A percentile compares a stretch with the other conserved stretches of the same genome.
These are phyloP conservation scores for Sinotaia quadrata DNA, from an alignment of 2,888 invertebrate species.

Conservation along the genomic window DNA sequence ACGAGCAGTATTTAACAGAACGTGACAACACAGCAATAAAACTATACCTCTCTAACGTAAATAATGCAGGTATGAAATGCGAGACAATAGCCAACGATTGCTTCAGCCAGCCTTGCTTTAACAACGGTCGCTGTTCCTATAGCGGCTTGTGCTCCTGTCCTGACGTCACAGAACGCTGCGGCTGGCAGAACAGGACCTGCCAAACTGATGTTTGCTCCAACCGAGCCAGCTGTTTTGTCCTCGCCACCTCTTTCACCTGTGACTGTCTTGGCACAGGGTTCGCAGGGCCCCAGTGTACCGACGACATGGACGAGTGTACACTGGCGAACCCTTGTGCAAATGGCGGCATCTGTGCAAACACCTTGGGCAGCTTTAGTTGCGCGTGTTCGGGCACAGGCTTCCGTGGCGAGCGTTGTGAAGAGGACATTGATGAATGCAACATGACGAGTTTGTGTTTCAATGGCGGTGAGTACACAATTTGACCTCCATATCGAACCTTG, in stretches of 20 bases:
- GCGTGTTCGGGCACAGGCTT: slow-evolving; percentile 57
- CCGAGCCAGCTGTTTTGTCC: slow-evolving; percentile 43
- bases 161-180: slow-evolving; percentile 56
- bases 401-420: slow-evolving; percentile 50
- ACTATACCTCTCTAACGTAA: neutral
- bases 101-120: slow-evolving; percentile 57
- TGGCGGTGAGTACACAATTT: slow-evolving; percentile 48
- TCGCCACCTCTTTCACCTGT: slow-evolving; percentile 49
- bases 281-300: slow-evolving; percentile 45
- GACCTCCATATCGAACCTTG: too few species aligned
- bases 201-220: slow-evolving; percentile 49
- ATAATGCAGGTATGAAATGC: slow-evolving; percentile 43
- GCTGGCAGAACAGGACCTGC: slow-evolving; percentile 64
- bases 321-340: slow-evolving; percentile 44
- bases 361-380: slow-evolving; percentile 51
- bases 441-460: slow-evolving; percentile 55
- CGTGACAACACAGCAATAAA: neutral
- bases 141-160: slow-evolving; percentile 56
- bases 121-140: slow-evolving; percentile 58
- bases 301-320: slow-evolving; percentile 55
- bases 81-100: slow-evolving; percentile 52
- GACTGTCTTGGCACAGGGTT: slow-evolving; percentile 55
- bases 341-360: slow-evolving; percentile 54
- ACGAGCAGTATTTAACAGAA: too few species aligned
- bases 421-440: slow-evolving; percentile 58